A percentile compares a stretch with the other conserved stretches of the same genome.
Evolutionary conservation across 2,797 vertebrate genomes (phyloP).

Genomic region (Anguilla pacifica): DNA sequence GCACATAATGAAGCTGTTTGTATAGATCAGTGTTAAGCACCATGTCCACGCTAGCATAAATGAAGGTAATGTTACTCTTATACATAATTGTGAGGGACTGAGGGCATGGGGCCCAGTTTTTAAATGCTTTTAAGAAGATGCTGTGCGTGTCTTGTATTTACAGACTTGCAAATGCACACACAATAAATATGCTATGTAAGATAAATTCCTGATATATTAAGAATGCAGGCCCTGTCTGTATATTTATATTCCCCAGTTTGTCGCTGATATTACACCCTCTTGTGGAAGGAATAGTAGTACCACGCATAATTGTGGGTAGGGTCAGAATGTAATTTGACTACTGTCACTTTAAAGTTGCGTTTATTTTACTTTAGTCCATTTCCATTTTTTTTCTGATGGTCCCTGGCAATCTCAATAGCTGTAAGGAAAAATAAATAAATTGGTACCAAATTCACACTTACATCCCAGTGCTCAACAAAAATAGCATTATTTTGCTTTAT

Average conservation of each 20-base stretch:
- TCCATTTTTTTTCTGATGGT: background rate
- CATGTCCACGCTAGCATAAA: background rate
- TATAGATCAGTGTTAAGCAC: background rate
- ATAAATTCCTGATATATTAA: background rate
- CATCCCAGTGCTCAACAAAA: background rate
- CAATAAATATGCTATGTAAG: background rate
- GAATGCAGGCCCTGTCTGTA: background rate
- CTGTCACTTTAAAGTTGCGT: background rate
- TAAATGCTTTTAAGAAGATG: background rate
- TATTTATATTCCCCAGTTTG: background rate
- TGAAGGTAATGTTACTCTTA: background rate
- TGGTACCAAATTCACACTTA: background rate
- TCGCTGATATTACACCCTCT: background rate
- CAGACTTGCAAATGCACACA: background rate
- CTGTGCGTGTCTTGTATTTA: background rate
- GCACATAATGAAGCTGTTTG: background rate
- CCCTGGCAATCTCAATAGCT: background rate
- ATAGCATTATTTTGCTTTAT: background rate
- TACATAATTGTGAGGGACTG: background rate
- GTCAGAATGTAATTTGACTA: background rate
- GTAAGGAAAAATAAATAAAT: background rate
- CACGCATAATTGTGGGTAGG: background rate
- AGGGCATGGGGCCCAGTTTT: background rate
- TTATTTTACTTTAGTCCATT: background rate
- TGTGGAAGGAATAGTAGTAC: background rate